A percentile compares a stretch with the other conserved stretches of the same genome.
phyloP scores from a whole-genome alignment of 2,888 invertebrate species.

The Rosalia funebris region DNA sequence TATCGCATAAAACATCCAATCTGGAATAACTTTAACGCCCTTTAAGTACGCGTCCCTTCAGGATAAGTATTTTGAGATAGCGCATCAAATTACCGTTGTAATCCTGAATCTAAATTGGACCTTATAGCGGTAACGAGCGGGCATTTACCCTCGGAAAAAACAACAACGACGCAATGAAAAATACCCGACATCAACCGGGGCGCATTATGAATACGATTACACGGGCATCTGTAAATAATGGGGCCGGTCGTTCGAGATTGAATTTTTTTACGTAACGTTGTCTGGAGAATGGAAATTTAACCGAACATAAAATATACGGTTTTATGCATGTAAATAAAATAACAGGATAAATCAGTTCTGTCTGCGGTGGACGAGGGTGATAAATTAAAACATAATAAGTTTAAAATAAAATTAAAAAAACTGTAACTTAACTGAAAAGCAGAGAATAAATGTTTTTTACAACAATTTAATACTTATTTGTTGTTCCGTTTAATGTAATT shows the following conservation, averaged over 20 bases:
- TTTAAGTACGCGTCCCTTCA: not conserved
- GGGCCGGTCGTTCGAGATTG: not conserved
- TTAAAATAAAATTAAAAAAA: too few species aligned
- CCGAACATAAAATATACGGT: too few species aligned
- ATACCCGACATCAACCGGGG: not conserved
- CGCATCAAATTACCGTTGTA: constrained; percentile 4
- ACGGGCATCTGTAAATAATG: constrained; percentile 1
- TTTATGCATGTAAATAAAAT: too few species aligned
- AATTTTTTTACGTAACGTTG: not conserved
- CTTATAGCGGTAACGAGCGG: not conserved
- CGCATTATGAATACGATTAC: not conserved
- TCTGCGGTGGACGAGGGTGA: too few species aligned
- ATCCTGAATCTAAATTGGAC: constrained; percentile 11
- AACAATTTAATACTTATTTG: too few species aligned
- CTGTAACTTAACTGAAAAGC: too few species aligned
- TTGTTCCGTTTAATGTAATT: too few species aligned
- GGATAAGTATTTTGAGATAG: constrained; percentile 8
- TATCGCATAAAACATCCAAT: constrained; percentile 7
- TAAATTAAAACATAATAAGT: too few species aligned
- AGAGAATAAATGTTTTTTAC: too few species aligned
- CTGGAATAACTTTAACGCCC: not conserved
- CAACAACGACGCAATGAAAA: not conserved
- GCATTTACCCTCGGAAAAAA: not conserved
- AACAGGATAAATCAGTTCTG: too few species aligned
- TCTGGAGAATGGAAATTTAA: not conserved